Evolutionary conservation across 2,797 vertebrate genomes (phyloP).

Genomic region (Falco columbarius): DNA sequence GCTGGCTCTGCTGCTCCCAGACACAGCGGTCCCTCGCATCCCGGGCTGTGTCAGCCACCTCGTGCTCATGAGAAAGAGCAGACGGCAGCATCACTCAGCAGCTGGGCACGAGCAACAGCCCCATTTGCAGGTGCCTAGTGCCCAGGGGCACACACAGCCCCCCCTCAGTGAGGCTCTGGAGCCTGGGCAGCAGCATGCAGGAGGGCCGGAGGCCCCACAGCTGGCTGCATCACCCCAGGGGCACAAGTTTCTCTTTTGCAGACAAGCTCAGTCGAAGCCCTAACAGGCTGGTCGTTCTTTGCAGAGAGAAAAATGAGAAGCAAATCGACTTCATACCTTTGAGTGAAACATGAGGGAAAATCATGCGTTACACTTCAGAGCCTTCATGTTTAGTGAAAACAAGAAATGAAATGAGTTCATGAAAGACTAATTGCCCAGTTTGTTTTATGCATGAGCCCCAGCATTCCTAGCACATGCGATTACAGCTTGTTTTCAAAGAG

Average conservation of each 20-base stretch:
- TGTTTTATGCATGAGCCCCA: constrained; percentile 42
- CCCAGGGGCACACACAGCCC: neutral
- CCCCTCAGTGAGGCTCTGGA: neutral
- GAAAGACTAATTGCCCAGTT: constrained; percentile 36
- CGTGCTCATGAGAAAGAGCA: fast-evolving
- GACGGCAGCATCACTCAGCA: neutral
- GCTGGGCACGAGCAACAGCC: neutral
- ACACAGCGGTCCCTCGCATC: fast-evolving
- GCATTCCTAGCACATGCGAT: neutral
- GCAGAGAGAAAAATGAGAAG: neutral
- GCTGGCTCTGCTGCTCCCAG: neutral
- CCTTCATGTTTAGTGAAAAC: constrained; percentile 14
- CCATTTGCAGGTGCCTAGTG: fast-evolving
- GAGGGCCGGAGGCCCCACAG: neutral
- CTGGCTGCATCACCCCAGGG: neutral
- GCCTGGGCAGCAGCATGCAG: fast-evolving
- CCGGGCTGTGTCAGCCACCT: neutral
- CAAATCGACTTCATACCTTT: neutral
- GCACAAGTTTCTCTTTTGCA: neutral
- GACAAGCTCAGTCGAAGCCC: neutral
- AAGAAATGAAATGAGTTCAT: constrained; percentile 26
- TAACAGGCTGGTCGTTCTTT: neutral
- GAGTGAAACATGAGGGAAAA: neutral
- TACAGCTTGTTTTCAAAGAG: constrained; percentile 40
- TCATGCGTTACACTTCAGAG: neutral